Evolutionary conservation across 2,797 vertebrate species (phyloP).

Genomic region (Falco cherrug): DNA sequence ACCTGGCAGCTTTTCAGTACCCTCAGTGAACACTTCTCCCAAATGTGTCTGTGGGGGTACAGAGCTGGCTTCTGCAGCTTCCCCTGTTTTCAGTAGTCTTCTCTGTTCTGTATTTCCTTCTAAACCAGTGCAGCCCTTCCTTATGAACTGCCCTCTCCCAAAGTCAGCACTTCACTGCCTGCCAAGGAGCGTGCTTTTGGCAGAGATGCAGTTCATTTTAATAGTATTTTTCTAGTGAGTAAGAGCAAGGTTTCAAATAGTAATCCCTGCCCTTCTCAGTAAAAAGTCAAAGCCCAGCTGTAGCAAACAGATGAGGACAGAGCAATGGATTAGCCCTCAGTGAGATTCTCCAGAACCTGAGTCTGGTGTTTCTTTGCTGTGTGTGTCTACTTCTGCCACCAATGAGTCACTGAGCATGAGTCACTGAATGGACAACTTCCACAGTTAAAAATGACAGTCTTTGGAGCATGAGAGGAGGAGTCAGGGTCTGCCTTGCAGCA

Average conservation of each 20-base stretch:
- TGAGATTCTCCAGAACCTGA: neutral
- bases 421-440: neutral
- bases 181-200: neutral
- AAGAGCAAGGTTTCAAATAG: neutral
- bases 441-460: neutral
- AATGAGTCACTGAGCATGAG: neutral
- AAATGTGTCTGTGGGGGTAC: neutral
- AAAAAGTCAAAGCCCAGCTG: neutral
- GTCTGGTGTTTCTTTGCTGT: neutral
- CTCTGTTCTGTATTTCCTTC: neutral
- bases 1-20: neutral
- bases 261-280: neutral
- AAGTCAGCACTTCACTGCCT: neutral
- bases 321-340: neutral
- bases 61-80: neutral
- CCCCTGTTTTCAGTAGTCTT: neutral
- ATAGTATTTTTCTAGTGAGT: neutral
- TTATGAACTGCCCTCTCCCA: neutral
- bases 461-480: neutral
- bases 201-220: neutral
- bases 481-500: neutral
- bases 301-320: neutral
- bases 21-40: neutral
- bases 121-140: neutral
- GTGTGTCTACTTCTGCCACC: neutral